Conservation (phyloP, 2,888 invertebrate genomes). For the Neoscelio sp. region DNA sequence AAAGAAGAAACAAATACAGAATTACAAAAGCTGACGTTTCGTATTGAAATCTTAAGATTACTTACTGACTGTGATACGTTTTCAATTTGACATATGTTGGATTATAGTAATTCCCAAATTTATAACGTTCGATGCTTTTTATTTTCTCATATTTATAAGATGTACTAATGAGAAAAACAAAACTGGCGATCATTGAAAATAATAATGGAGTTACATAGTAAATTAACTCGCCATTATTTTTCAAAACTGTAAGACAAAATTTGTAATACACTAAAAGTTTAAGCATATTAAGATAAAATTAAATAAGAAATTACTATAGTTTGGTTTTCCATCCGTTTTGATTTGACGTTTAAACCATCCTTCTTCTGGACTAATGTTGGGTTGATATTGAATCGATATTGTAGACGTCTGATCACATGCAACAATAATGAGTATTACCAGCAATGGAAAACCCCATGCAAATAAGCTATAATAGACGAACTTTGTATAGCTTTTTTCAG, state of each 20-base stretch:
- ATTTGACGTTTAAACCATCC: constrained; percentile 12
- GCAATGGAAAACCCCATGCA: constrained; percentile 14
- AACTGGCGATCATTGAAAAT: neutral
- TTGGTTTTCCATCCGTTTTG: neutral
- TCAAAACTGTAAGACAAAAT: neutral
- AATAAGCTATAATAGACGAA: constrained; percentile 28
- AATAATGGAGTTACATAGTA: constrained; percentile 16
- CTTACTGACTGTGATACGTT: constrained; percentile 42
- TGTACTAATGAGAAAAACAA: neutral
- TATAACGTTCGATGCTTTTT: constrained; percentile 6
- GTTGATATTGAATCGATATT: constrained; percentile 18
- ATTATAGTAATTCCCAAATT: constrained; percentile 32
- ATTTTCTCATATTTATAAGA: constrained; percentile 3
- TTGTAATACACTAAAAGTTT: neutral
- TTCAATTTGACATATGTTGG: constrained; percentile 27
- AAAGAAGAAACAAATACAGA: no score
- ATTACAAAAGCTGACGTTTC: no score
- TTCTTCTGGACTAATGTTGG: constrained; percentile 15
- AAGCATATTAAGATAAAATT: no score
- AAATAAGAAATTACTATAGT: no score
- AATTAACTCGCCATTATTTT: constrained; percentile 17
- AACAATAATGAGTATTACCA: constrained; percentile 4
- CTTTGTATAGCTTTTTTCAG: constrained; percentile 3
- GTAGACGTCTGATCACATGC: neutral
- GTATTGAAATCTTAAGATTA: no score